A percentile compares a stretch with the other conserved stretches of the same genome.
Conservation (phyloP, 2,113 vertebrate genomes). For the Pan paniscus region DNA sequence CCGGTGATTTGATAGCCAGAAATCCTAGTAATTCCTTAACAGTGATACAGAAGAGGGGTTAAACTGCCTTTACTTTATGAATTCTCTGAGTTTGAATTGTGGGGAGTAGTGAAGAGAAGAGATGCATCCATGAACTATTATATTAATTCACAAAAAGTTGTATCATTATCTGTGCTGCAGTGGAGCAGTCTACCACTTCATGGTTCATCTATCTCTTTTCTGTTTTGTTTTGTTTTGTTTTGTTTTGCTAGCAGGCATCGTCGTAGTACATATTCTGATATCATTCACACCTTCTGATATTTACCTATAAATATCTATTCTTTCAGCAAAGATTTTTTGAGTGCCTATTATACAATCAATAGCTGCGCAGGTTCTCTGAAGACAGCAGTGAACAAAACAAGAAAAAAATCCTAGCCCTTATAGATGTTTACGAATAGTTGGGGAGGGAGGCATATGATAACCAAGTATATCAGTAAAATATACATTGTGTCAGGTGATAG, state of each 20-base stretch:
- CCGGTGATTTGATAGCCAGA: background rate
- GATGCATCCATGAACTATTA: accelerated
- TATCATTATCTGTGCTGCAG: background rate
- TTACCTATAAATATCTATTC: background rate
- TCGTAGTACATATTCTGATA: background rate
- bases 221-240: background rate
- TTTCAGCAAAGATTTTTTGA: background rate
- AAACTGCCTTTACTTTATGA: background rate
- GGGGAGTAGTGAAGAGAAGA: background rate
- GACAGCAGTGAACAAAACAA: background rate
- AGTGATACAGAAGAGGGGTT: background rate
- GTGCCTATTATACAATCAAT: background rate
- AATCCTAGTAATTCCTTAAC: background rate
- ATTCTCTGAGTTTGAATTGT: background rate
- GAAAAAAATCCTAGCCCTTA: background rate
- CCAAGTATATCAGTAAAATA: background rate
- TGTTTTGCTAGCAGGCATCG: background rate
- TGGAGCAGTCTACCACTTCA: background rate
- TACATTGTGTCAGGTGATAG: background rate
- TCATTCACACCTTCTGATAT: background rate
- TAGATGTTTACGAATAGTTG: background rate
- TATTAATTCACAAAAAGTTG: background rate
- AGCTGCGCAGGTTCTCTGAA: background rate
- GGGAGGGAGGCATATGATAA: background rate
- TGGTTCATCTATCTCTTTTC: background rate